A percentile compares a stretch with the other conserved stretches of the same genome.
Conservation (phyloP, 2,113 vertebrate species). For the Campylomormyrus numenius region DNA sequence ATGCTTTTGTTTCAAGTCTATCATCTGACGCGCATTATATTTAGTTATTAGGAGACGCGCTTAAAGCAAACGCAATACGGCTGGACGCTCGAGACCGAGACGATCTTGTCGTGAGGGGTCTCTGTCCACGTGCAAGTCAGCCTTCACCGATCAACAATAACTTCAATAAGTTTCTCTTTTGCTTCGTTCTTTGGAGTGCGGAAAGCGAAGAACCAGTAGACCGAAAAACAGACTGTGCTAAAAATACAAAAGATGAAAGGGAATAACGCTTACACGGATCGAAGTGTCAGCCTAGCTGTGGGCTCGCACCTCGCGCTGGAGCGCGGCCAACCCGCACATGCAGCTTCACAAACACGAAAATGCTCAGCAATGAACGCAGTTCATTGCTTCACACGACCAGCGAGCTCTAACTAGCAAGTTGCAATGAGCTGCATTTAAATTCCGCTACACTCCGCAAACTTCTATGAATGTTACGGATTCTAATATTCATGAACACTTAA, state of each 20-base stretch:
- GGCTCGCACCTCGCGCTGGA: not conserved
- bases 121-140: not conserved
- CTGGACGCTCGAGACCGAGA: not conserved
- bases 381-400: not conserved
- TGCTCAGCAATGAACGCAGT: not conserved
- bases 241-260: slow-evolving; percentile 12
- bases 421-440: not conserved
- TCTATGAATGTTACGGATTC: not conserved
- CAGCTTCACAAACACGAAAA: not conserved
- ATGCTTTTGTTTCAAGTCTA: not conserved
- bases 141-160: not conserved
- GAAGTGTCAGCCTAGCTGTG: not conserved
- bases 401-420: not conserved
- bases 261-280: not conserved
- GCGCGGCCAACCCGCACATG: not conserved
- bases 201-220: not conserved
- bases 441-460: not conserved
- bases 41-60: not conserved
- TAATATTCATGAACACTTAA: not conserved
- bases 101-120: not conserved
- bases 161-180: not conserved
- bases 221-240: slow-evolving; percentile 9
- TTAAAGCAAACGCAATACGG: no score
- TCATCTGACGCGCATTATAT: not conserved
- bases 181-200: not conserved